Percentiles rank a stretch among this genome's conserved stretches.
These are phyloP conservation scores for Plebejus anna DNA, from an alignment of 2,888 invertebrate species.

Conservation along the genomic window DNA sequence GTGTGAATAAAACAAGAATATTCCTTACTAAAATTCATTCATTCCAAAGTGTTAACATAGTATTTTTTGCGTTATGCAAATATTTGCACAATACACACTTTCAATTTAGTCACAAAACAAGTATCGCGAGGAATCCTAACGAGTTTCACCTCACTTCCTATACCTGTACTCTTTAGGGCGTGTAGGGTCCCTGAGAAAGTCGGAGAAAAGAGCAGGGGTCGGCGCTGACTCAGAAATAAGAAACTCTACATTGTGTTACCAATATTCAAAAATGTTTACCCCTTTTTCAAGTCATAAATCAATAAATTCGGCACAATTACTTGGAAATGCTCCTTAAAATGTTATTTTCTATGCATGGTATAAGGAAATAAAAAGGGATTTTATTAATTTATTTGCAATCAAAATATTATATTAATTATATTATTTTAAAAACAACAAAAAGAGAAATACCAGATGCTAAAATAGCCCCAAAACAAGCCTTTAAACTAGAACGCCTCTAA, in stretches of 20 bases:
- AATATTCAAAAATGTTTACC: background rate
- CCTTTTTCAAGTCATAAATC: no score
- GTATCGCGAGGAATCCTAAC: conserved; percentile 12
- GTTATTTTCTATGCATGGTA: no score
- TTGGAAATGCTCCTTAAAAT: no score
- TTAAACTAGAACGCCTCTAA: no score
- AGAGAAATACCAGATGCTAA: no score
- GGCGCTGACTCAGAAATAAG: conserved; percentile 4
- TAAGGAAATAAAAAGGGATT: no score
- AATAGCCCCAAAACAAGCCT: no score
- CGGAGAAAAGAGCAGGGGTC: conserved; percentile 24
- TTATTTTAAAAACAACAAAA: no score
- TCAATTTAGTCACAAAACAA: background rate
- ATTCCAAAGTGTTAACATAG: background rate
- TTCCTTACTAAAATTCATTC: background rate
- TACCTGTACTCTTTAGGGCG: background rate
- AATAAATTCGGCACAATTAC: no score
- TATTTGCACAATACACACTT: conserved; percentile 2
- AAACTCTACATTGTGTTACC: background rate
- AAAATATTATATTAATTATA: no score
- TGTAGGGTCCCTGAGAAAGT: conserved; percentile 26
- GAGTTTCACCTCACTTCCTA: conserved; percentile 1
- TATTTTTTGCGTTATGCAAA: background rate
- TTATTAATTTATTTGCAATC: no score
- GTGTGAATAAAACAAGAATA: no score